Base-by-base conservation (phyloP, 2,113 vertebrate species). In the Corythornis vintsioides region DNA sequence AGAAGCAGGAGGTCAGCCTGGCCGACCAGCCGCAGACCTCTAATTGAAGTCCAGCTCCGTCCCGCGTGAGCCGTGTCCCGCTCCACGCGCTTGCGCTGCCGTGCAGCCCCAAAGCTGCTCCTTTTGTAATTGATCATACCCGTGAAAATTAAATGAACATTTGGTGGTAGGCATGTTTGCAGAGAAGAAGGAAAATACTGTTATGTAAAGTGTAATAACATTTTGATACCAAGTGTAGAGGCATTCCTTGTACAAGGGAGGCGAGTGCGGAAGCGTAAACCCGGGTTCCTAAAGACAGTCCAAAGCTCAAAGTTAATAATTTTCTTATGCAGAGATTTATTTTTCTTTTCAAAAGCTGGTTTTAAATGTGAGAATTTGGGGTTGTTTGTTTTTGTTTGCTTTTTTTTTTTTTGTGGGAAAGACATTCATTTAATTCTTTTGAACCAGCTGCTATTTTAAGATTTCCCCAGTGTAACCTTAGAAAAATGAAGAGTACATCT, bases 111-210 rank as follows among this genome's bases (percentile, higher is more conserved):
- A 77, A 29, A 65, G 85, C 92, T 82, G 69, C 88, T 91, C 89
- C 93, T 93, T 96, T 96, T 96, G 95, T 96, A 81, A 96, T 91
- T 79, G 95, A 89, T 95, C 90, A 94, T 50, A 92, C 29, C 93
- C 95, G 89, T 96, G 95, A 96, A 96, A 96, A 96, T 96, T 95
- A 96, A 97, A 89, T 94, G 95, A 97, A 96, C 86, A 55, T 96
- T 97, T 93, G 93, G 91, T 95, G 94, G 65, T 92, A 43, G 94
- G 93, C 93, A 92, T 95, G 84, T 95, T 96, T 96, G 52, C 88
- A 84, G 93, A 80, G 90, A 76, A 94, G 90, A 90, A 88, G 94
- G 83, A 31, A 89, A 94, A 96, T 70, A 3, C 93, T 93, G 93
- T 95, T 96, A 94, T 73, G 93, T 90, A 90, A 96, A 96, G 96